Evolutionary conservation across 2,797 vertebrate species (phyloP), one percentile per base, ranked within the genome.

Genomic region (Acomys russatus): DNA sequence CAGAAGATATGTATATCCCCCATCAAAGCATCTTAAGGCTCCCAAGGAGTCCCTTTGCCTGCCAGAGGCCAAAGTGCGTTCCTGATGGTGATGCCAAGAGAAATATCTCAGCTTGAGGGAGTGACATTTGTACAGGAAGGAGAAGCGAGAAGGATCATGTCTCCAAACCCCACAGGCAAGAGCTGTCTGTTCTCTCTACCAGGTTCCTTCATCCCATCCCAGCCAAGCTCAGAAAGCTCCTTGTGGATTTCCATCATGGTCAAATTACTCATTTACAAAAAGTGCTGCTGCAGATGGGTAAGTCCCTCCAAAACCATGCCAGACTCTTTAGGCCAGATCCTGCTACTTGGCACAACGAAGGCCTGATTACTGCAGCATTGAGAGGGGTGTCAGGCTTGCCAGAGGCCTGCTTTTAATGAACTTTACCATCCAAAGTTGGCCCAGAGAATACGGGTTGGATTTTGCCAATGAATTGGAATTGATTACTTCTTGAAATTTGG

Each of bases 321-420:
- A 98, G 97, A 97, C 95, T 95, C 97, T 98, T 95, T 78, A 97
- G 97, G 96, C 96, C 97, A 97, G 84, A 94, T 94, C 97, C 96
- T 73, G 96, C 90, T 96, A 94, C 96, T 98, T 96, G 97, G 97
- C 96, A 97, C 97, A 95, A 82, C 66, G 80, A 97, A 97, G 64
- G 93, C 95, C 95, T 94, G 92, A 97, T 96, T 97, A 98, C 95
- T 56, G 56, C 74, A 0, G 1, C 83, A 89, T 63, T 33, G 63
- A 96, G 63, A 96, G 90, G 94, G 93, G 94, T 80, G 86, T 89
- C 38, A 9, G 84, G 89, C 92, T 97, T 98, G 95, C 97, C 95
- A 96, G 92, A 95, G 97, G 90, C 20, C 2, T 1, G 14, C 93
- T 98, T 98, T 98, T 98, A 98, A 98, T 98, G 98, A 98, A 97